These are phyloP conservation scores for Fistularia tabacaria DNA, from an alignment of 2,797 vertebrate species.

Conservation along the genomic window DNA sequence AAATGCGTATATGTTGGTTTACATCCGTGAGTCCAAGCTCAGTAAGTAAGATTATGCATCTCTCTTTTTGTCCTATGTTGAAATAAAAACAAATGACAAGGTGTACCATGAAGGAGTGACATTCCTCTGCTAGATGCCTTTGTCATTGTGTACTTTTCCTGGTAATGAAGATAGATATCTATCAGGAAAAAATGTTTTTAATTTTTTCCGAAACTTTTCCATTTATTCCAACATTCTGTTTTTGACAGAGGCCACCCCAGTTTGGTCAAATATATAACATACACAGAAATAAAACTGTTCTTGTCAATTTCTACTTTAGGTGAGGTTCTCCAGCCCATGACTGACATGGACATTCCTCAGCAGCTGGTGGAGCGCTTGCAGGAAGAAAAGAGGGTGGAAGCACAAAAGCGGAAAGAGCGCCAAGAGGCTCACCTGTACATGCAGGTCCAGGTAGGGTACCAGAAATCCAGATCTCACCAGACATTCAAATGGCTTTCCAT, in stretches of 20 bases:
- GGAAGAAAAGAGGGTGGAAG: constrained; percentile 97
- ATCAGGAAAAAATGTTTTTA: no score
- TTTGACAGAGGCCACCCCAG: no score
- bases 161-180: no score
- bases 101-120: no score
- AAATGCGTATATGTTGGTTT: constrained; percentile 98
- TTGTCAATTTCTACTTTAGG: constrained; percentile 66
- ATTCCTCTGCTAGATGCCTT: no score
- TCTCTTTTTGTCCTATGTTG: background rate
- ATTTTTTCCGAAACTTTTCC: no score
- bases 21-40: constrained; percentile 96
- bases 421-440: constrained; percentile 99
- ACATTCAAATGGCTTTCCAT: no score
- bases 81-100: no score
- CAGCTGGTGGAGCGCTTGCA: constrained; percentile 96
- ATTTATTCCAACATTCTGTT: no score
- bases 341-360: constrained; percentile 95
- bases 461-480: background rate
- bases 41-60: constrained; percentile 73
- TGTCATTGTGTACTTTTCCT: no score
- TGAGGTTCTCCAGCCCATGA: constrained; percentile 93
- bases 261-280: no score
- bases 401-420: constrained; percentile 97
- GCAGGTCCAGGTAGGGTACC: constrained; percentile 78
- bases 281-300: background rate